phyloP scores from a whole-genome alignment of 2,888 invertebrate genomes.

The Byasa hedistus region DNA sequence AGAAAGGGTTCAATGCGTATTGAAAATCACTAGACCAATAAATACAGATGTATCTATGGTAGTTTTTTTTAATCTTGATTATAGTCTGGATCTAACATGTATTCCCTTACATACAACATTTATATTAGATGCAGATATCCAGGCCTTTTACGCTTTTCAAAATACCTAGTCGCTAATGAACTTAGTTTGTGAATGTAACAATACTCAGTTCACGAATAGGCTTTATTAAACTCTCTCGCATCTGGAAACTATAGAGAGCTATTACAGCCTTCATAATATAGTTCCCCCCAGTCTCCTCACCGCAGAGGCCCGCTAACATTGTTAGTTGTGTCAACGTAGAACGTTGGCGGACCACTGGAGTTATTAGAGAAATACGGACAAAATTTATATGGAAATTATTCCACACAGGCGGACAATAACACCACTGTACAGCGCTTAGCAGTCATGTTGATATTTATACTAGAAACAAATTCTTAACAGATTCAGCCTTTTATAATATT shows the following conservation, averaged over 20 bases:
- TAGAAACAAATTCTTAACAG: background rate
- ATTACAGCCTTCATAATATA: conserved; percentile 28
- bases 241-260: conserved; percentile 24
- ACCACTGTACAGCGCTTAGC: background rate
- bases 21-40: conserved; percentile 3
- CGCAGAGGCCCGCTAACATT: conserved; percentile 28
- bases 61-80: background rate
- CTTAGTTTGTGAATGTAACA: conserved; percentile 26
- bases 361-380: conserved; percentile 29
- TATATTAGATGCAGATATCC: background rate
- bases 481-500: background rate
- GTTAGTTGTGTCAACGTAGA: conserved; percentile 28
- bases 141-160: background rate
- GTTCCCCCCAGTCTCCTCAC: conserved; percentile 21
- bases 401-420: background rate
- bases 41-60: background rate
- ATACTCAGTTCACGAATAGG: conserved; percentile 27
- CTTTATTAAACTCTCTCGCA: conserved; percentile 29
- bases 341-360: conserved; percentile 23
- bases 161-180: conserved; percentile 20
- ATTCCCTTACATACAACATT: no score
- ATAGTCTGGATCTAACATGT: no score
- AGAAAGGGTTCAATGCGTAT: conserved; percentile 1
- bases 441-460: background rate
- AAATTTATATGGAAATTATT: conserved; percentile 24